Conservation (phyloP, 1,140 invertebrate species). For the Drosophila nigromelanica region DNA sequence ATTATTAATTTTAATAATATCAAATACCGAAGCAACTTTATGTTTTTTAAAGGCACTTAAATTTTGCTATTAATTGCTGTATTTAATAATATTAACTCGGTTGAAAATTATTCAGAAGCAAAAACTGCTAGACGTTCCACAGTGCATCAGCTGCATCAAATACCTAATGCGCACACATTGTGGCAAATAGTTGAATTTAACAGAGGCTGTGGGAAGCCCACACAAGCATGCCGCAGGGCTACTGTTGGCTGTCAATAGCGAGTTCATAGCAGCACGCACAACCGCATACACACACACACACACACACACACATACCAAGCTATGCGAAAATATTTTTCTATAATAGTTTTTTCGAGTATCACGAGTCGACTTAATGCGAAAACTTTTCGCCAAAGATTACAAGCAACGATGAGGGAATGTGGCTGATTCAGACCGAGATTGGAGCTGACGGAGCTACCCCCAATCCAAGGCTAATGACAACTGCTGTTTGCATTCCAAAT, state of each 20-base stretch:
- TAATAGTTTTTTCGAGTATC: constrained; percentile 79
- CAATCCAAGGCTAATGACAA: constrained; percentile 58
- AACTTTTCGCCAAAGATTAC: constrained; percentile 72
- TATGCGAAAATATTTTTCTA: constrained; percentile 75
- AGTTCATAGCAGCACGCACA: constrained; percentile 39
- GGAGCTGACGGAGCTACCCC: constrained; percentile 14
- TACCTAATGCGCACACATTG: constrained; percentile 3
- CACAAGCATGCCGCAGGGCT: constrained; percentile 42
- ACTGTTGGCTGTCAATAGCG: constrained; percentile 39
- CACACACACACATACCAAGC: constrained; percentile 41
- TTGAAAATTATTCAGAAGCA: not conserved
- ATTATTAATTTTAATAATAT: too few species aligned
- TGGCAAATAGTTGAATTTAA: constrained; percentile 27
- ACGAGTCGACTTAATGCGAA: constrained; percentile 74
- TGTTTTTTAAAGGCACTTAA: too few species aligned
- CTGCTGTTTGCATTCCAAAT: constrained; percentile 41
- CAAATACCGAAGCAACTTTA: too few species aligned
- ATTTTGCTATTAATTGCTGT: too few species aligned
- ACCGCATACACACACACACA: constrained; percentile 7
- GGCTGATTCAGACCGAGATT: constrained; percentile 15
- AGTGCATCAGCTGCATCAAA: constrained; percentile 24
- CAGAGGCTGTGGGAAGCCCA: constrained; percentile 11
- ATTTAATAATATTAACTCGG: too few species aligned
- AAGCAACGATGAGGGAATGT: constrained; percentile 40
- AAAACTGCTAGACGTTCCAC: not conserved